Evolutionary conservation across 2,113 vertebrate species (phyloP).

Genomic region (Vidua chalybeata): DNA sequence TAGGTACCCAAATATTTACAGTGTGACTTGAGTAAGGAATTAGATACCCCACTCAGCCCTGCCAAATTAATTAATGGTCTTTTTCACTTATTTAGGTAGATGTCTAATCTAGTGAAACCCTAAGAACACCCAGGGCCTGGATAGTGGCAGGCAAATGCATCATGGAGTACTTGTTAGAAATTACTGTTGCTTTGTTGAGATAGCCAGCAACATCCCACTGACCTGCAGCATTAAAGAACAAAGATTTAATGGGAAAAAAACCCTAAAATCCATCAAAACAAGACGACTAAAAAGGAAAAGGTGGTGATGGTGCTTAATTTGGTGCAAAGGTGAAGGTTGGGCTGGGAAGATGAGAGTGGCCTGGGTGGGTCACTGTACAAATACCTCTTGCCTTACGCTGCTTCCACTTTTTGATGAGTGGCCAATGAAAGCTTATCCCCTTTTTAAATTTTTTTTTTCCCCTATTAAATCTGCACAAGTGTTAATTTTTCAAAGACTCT

Average conservation of each 20-base stretch:
- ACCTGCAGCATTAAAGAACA: neutral
- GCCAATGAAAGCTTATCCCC: constrained; percentile 68
- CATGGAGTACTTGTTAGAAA: constrained; percentile 8
- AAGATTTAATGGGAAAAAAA: neutral
- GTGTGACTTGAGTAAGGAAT: constrained; percentile 56
- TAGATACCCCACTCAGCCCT: constrained; percentile 44
- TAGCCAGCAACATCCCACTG: neutral
- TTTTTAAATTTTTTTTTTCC: constrained; percentile 35
- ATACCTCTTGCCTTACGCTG: constrained; percentile 34
- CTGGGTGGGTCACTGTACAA: constrained; percentile 54
- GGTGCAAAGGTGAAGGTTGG: constrained; percentile 56
- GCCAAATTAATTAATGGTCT: constrained; percentile 51
- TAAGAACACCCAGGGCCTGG: neutral
- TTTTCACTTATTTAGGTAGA: constrained; percentile 17
- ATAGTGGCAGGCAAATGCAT: neutral
- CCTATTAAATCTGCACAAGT: constrained; percentile 45
- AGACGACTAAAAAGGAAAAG: neutral
- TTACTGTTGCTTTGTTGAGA: neutral
- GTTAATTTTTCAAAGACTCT: constrained; percentile 50
- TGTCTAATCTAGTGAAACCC: neutral
- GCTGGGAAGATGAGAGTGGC: constrained; percentile 43
- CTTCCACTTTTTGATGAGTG: constrained; percentile 77
- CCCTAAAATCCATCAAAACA: neutral
- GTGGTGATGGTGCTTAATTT: constrained; percentile 59
- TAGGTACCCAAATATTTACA: constrained; percentile 77